Evolutionary conservation across 2,888 invertebrate genomes (phyloP), one percentile per base, ranked within the genome.

Genomic region (Hirtodrosophila histrioides): DNA sequence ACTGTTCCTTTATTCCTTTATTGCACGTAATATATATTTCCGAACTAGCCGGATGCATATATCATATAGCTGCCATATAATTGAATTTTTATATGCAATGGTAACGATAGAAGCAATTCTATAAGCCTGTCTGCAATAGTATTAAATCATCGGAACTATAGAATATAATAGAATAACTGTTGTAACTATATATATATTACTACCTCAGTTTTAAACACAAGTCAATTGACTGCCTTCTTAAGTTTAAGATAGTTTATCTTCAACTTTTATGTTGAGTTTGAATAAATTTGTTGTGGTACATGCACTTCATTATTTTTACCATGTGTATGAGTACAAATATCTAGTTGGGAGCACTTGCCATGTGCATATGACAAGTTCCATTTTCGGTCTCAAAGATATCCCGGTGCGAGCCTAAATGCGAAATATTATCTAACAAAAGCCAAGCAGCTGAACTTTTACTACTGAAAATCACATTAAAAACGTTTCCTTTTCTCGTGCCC

Each of bases 341-440:
- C 31, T 61, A 29, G 35, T 54, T 62, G 17, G 70, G 29, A 72
- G 46, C 45, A 50, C 39, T 54, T 37, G 67, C 43, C 41, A 41
- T 60, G 82, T 81, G 81, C 87, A 84, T 54, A 39, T 88, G 88
- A 83, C 82, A 83, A 72, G 88, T 56, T 73, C 73, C 68, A 83
- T 88, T 79, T 86, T 66, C 48, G 46, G 33, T 24, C 79, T 75
- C 86, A 88, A 86, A 88, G 88, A 73, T 60, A 64, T 78, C 89
- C 89, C 85, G 90, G 85, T 44, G 89, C 49, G 88, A 64, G 81
- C 75, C 69, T 75, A 89, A 88, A 89, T 90, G 74, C 69, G 74
- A 81, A 89, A 85, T 78, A 81, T 89, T 89, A 83, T 83, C 75
- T 72, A 75, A 89, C 88, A 88, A 89, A 87, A 86, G 79, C 75